These are phyloP conservation scores for Neuroscelio doddi DNA, from an alignment of 2,888 invertebrate species.

Conservation along the genomic window DNA sequence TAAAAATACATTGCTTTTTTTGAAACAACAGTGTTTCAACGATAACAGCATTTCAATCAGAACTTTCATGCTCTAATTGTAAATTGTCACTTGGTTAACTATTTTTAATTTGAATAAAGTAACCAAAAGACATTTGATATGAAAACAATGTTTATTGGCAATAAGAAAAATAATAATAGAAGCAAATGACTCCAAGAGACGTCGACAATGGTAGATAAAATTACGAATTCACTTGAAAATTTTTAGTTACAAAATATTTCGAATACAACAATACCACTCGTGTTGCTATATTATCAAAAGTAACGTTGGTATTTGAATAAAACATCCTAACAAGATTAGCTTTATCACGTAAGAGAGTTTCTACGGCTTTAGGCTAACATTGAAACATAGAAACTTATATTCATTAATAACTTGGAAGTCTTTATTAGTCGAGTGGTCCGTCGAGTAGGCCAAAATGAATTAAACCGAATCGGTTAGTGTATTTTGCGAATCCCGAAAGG, in stretches of 20 bases:
- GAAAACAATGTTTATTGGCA: too few species aligned
- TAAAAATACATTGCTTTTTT: too few species aligned
- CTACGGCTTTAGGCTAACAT: constrained; percentile 11
- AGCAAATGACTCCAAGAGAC: too few species aligned
- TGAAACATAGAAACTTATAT: constrained; percentile 29
- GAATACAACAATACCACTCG: neutral
- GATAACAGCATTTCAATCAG: too few species aligned
- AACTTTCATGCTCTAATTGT: too few species aligned
- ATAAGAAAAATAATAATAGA: neutral
- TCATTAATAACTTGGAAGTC: constrained; percentile 32
- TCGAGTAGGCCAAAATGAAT: constrained; percentile 34
- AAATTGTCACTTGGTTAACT: too few species aligned
- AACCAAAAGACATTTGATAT: too few species aligned
- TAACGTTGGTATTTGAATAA: neutral
- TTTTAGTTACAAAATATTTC: neutral
- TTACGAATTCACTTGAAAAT: neutral
- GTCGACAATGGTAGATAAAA: neutral
- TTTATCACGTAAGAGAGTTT: neutral
- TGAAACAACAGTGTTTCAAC: too few species aligned
- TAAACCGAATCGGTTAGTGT: constrained; percentile 43
- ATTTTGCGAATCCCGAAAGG: neutral
- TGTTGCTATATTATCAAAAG: neutral
- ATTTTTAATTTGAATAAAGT: too few species aligned
- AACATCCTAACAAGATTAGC: neutral
- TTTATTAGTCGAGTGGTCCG: constrained; percentile 36